phyloP scores from a whole-genome alignment of 2,888 invertebrate species.

The Sacculina carcini region DNA sequence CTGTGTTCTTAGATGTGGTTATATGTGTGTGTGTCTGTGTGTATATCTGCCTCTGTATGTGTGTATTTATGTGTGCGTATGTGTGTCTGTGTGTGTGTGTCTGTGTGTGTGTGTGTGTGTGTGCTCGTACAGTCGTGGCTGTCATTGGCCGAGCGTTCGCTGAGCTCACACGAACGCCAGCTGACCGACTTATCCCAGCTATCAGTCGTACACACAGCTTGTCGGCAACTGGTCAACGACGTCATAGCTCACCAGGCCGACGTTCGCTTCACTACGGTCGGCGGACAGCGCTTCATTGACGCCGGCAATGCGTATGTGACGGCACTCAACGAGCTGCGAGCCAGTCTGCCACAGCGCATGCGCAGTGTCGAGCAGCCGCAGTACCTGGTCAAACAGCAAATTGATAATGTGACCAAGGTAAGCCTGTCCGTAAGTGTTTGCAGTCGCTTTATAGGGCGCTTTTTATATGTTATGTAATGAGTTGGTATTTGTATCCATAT shows the following conservation, averaged over 20 bases:
- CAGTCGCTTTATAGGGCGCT: no score
- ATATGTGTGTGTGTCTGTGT: no score
- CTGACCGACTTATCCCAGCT: slow-evolving; percentile 46
- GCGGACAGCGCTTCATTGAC: slow-evolving; percentile 82
- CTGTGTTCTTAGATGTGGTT: no score
- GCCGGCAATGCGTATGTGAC: slow-evolving; percentile 75
- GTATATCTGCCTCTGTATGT: no score
- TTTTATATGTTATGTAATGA: no score
- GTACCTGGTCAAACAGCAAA: slow-evolving; percentile 46
- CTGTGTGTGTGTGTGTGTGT: neutral
- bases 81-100: no score
- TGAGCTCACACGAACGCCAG: slow-evolving; percentile 62
- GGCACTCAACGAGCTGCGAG: slow-evolving; percentile 61
- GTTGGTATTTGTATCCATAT: no score
- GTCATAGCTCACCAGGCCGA: slow-evolving; percentile 91
- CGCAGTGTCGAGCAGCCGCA: slow-evolving; percentile 49
- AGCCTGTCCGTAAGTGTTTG: no score
- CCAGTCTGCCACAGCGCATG: slow-evolving; percentile 50
- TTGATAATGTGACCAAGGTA: slow-evolving; percentile 36
- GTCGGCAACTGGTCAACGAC: slow-evolving; percentile 65
- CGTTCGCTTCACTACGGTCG: slow-evolving; percentile 78
- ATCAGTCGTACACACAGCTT: slow-evolving; percentile 30
- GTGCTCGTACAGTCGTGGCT: slow-evolving; percentile 49
- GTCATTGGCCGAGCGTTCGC: slow-evolving; percentile 43
- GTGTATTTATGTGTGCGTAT: no score